A percentile compares a stretch with the other conserved stretches of the same genome.
phyloP scores from a whole-genome alignment of 2,888 invertebrate species.

The Syrphus vitripennis region DNA sequence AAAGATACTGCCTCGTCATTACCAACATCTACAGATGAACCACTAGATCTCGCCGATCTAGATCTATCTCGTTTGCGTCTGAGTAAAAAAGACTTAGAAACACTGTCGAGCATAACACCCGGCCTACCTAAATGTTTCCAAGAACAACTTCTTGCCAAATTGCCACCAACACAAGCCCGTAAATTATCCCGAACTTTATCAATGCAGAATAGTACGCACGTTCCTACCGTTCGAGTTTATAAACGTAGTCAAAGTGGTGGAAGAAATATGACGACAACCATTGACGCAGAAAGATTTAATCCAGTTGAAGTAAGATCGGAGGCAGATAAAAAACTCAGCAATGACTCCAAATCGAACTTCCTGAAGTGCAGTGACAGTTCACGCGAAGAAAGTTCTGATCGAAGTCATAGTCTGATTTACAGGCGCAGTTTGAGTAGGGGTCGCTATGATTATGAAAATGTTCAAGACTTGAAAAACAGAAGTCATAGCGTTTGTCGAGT shows the following conservation, averaged over 20 bases:
- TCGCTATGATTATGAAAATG: conserved; percentile 72
- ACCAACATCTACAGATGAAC: conserved; percentile 73
- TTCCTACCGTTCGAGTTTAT: conserved; percentile 74
- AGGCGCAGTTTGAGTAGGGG: conserved; percentile 70
- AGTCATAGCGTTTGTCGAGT: conserved; percentile 76
- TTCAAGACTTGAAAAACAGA: conserved; percentile 73
- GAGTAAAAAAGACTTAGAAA: conserved; percentile 87
- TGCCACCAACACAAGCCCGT: conserved; percentile 87
- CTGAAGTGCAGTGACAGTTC: conserved; percentile 39
- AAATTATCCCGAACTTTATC: conserved; percentile 85
- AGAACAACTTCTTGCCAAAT: conserved; percentile 86
- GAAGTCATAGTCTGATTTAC: conserved; percentile 74
- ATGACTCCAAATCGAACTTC: conserved; percentile 31
- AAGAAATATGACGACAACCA: conserved; percentile 74
- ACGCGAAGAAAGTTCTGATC: conserved; percentile 61
- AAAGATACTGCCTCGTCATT: conserved; percentile 13
- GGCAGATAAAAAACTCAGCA: conserved; percentile 13
- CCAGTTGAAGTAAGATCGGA: conserved; percentile 18
- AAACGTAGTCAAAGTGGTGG: conserved; percentile 82
- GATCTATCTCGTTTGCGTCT: conserved; percentile 87
- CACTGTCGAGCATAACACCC: conserved; percentile 87
- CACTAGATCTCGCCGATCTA: conserved; percentile 84
- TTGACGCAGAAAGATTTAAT: conserved; percentile 28
- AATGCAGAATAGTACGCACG: conserved; percentile 76
- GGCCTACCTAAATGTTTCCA: conserved; percentile 87